These are phyloP conservation scores for Popillia japonica DNA, from an alignment of 1,140 invertebrate genomes.

Conservation along the genomic window DNA sequence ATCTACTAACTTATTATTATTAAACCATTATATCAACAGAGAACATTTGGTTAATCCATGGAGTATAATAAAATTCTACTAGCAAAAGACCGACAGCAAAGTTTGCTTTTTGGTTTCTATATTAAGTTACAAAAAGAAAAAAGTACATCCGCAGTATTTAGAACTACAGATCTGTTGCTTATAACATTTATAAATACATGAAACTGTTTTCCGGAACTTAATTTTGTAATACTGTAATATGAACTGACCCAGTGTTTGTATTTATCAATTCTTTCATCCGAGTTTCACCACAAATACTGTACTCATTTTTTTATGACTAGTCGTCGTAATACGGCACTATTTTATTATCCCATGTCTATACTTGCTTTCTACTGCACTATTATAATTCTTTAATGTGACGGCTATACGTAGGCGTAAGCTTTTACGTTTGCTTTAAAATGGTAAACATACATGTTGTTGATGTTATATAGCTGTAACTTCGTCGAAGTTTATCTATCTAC, in stretches of 20 bases:
- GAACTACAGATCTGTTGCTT: too few species aligned
- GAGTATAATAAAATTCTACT: too few species aligned
- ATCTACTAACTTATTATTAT: too few species aligned
- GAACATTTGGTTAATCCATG: too few species aligned
- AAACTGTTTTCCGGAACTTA: neutral
- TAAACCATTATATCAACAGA: too few species aligned
- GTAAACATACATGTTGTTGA: slow-evolving; percentile 17
- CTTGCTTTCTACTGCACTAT: slow-evolving; percentile 16
- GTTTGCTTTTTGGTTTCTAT: too few species aligned
- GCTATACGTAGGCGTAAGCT: neutral
- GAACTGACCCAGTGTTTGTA: neutral
- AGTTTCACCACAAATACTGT: neutral
- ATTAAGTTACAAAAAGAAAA: too few species aligned
- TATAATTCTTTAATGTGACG: neutral
- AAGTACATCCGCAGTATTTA: too few species aligned
- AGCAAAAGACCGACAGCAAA: too few species aligned
- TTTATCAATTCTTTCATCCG: slow-evolving; percentile 16
- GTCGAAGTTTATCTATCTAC: slow-evolving; percentile 1
- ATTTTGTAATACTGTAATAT: neutral
- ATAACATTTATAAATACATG: neutral
- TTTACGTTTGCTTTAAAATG: slow-evolving; percentile 18
- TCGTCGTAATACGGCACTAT: slow-evolving; percentile 21
- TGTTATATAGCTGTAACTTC: too few species aligned
- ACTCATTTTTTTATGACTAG: neutral
- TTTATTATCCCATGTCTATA: slow-evolving; percentile 24